Conservation (phyloP, 2,113 vertebrate species). For the Platichthys stellatus region DNA sequence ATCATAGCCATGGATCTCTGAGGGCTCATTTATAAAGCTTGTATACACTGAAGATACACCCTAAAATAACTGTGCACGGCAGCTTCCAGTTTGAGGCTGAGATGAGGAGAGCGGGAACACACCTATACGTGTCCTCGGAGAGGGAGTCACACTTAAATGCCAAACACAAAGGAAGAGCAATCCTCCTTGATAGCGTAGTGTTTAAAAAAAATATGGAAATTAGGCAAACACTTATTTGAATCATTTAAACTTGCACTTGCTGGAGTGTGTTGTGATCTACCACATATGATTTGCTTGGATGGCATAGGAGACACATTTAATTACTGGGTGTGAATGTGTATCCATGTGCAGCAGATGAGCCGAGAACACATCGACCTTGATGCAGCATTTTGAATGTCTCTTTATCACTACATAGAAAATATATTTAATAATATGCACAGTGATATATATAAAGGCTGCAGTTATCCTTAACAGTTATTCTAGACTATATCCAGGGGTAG, state of each 20-base stretch:
- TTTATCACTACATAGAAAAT: background rate
- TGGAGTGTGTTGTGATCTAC: conserved; percentile 22
- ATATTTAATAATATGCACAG: background rate
- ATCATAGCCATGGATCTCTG: conserved; percentile 71
- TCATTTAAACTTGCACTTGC: conserved; percentile 31
- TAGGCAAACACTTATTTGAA: conserved; percentile 21
- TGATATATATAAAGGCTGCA: conserved; percentile 8
- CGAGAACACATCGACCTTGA: background rate
- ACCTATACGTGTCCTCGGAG: background rate
- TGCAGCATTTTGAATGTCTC: background rate
- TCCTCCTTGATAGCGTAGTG: background rate
- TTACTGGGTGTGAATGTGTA: conserved; percentile 28
- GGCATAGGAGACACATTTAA: conserved; percentile 25
- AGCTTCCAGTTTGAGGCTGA: conserved; percentile 46
- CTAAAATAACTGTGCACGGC: conserved; percentile 54
- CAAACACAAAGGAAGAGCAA: conserved; percentile 41
- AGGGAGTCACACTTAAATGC: conserved; percentile 38
- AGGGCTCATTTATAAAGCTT: conserved; percentile 78
- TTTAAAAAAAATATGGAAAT: conserved; percentile 33
- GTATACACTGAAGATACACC: conserved; percentile 68
- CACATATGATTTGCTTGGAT: conserved; percentile 18
- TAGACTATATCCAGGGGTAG: background rate
- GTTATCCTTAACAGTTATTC: background rate
- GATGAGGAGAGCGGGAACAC: conserved; percentile 48
- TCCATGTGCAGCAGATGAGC: conserved; percentile 11